Evolutionary conservation across 2,888 invertebrate genomes (phyloP).

Genomic region (Orthosia cruda): DNA sequence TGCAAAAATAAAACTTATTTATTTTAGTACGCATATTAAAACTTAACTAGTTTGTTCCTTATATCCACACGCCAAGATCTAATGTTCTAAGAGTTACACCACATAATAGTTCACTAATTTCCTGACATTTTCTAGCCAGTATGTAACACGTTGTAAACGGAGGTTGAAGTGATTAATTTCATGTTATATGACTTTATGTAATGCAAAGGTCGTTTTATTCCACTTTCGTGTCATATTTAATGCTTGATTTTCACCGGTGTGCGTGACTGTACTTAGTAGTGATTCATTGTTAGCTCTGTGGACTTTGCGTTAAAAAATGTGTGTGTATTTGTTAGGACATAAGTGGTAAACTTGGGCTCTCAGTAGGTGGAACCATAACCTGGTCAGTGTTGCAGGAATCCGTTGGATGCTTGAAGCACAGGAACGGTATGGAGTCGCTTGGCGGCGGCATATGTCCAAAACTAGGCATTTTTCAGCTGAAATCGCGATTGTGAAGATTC

Average conservation of each 20-base stretch:
- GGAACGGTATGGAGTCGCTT: background rate
- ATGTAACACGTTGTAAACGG: conserved; percentile 46
- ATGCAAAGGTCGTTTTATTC: conserved; percentile 51
- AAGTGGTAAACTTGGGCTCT: background rate
- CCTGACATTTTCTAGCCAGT: conserved; percentile 56
- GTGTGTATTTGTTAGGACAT: background rate
- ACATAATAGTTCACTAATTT: conserved; percentile 49
- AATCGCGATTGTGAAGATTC: background rate
- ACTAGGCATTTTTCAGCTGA: background rate
- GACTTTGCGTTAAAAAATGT: background rate
- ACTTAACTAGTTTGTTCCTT: background rate
- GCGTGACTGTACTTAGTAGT: conserved; percentile 40
- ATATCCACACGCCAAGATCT: background rate
- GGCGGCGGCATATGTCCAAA: background rate
- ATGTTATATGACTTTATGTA: conserved; percentile 53
- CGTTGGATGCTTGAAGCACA: background rate
- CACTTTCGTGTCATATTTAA: conserved; percentile 62
- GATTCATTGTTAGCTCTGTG: conserved; percentile 21
- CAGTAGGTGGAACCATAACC: background rate
- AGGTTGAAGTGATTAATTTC: conserved; percentile 41
- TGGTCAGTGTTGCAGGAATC: background rate
- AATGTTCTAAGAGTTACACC: conserved; percentile 19
- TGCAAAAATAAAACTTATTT: too few relatives aligned
- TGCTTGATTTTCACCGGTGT: conserved; percentile 48
- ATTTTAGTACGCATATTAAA: too few relatives aligned